Base-by-base conservation (phyloP, 1,140 invertebrate species). In the Scaptomyza pallida region DNA sequence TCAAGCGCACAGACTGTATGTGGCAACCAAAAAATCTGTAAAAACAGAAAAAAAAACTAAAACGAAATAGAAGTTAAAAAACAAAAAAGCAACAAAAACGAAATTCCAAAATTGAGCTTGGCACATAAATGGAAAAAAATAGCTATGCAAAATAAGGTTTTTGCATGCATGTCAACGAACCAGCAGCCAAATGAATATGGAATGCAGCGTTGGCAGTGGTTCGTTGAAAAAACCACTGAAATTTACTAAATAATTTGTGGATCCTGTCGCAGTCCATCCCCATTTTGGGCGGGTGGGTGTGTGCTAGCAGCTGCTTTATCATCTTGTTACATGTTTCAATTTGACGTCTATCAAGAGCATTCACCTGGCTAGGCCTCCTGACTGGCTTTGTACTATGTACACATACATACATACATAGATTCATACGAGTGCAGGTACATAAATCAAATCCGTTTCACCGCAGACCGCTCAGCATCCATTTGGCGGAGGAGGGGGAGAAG, bases 201-300 rank as follows among this genome's bases (percentile, higher is more conserved):
- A 88, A 82, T 88, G 78, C 76, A 51, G 52, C 75, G 56, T 35
- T 55, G 67, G 63, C 41, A 73, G n/a, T 59, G 26, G 26, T 9
- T 30, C 45, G 35, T 47, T 54, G 21, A 40, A 62, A 63, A 59
- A 59, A 64, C 44, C 70, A 68, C 70, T 41, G 50, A 62, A 73
- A 88, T 78, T 78, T 78, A 65, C 82, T 88, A 88, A 88, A 88
- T 88, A 89, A 88, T 88, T 88, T 88, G 67, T 88, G 71, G 67
- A 61, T 52, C 44, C 78, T 63, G 50, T 64, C 68, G 67, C 62
- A 61, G 79, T 56, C 47, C 30, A 54, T 37, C 60, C 6, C n/a
- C 6, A 13, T 5, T 16, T 9, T n/a, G 16, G 12, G 12, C 13
- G 40, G 16, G 9, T n/a, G 16, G 12, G 12, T 12, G 40, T 21